A percentile compares a stretch with the other conserved stretches of the same genome.
Evolutionary conservation across 2,797 vertebrate species (phyloP).

Genomic region (Tadarida brasiliensis): DNA sequence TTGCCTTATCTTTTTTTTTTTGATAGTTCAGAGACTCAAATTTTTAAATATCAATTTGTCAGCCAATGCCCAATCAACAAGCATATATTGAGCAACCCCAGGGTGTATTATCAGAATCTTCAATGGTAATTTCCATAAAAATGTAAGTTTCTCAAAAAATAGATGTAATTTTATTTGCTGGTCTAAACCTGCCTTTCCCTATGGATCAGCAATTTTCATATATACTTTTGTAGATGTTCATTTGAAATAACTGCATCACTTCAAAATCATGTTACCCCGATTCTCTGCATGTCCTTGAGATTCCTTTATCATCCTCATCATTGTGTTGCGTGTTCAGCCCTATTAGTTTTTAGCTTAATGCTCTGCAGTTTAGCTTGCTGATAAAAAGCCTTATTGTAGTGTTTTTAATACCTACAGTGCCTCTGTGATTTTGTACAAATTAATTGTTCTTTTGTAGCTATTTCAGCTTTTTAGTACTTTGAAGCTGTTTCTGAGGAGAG

Average conservation of each 20-base stretch:
- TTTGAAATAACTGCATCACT: conserved; percentile 65
- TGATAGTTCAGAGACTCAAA: conserved; percentile 40
- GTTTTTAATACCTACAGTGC: conserved; percentile 82
- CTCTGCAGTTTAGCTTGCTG: conserved; percentile 75
- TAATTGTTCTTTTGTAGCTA: conserved; percentile 84
- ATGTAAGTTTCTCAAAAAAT: conserved; percentile 58
- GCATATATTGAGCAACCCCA: background rate
- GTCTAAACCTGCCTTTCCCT: conserved; percentile 45
- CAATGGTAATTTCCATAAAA: conserved; percentile 60
- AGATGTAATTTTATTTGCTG: conserved; percentile 56
- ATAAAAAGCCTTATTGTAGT: conserved; percentile 82
- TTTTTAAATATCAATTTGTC: conserved; percentile 60
- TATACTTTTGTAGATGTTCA: conserved; percentile 28
- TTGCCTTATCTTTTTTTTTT: background rate
- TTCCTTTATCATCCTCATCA: conserved; percentile 75
- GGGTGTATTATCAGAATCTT: conserved; percentile 27
- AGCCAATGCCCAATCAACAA: conserved; percentile 40
- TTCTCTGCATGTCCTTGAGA: conserved; percentile 77
- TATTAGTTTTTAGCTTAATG: conserved; percentile 81
- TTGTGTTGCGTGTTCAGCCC: conserved; percentile 74
- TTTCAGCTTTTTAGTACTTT: conserved; percentile 82
- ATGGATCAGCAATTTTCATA: conserved; percentile 47
- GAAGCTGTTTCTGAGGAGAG: conserved; percentile 76
- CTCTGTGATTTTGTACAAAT: conserved; percentile 83
- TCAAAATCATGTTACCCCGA: conserved; percentile 19